Percentiles rank a stretch among this genome's conserved stretches.
Conservation (phyloP, 2,113 vertebrate species). For the Ornithorhynchus anatinus region DNA sequence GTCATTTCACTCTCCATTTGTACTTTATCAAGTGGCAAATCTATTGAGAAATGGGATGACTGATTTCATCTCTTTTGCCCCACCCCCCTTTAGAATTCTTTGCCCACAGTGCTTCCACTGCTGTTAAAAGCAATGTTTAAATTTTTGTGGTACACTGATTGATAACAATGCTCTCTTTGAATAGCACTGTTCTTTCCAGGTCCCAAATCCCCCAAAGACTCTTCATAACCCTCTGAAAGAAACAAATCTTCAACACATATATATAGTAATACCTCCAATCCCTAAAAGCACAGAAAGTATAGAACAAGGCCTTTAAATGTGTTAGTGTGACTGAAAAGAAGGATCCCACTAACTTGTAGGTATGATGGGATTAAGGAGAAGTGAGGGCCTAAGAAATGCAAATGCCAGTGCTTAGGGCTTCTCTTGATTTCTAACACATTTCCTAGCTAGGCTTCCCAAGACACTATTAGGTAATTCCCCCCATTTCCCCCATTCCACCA, state of each 20-base stretch:
- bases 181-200: conserved; percentile 61
- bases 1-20: conserved; percentile 54
- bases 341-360: neutral
- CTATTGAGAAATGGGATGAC: conserved; percentile 59
- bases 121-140: conserved; percentile 57
- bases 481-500: too few species aligned
- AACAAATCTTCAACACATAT: conserved; percentile 50
- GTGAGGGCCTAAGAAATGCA: neutral
- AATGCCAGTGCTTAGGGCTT: conserved; percentile 7
- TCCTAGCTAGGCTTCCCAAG: conserved; percentile 3
- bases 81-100: conserved; percentile 65
- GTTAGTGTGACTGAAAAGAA: neutral
- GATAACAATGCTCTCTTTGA: conserved; percentile 56
- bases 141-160: conserved; percentile 63
- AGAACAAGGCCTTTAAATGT: conserved; percentile 11
- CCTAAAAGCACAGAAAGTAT: neutral
- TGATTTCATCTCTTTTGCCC: conserved; percentile 62
- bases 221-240: conserved; percentile 58
- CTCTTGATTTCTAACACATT: conserved; percentile 15
- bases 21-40: conserved; percentile 60
- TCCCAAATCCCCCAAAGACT: conserved; percentile 62
- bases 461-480: neutral
- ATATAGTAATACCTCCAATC: conserved; percentile 38
- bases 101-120: conserved; percentile 60
- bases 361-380: neutral